These are phyloP conservation scores for Cosmopolites sordidus DNA, from an alignment of 2,888 invertebrate genomes.

Conservation along the genomic window DNA sequence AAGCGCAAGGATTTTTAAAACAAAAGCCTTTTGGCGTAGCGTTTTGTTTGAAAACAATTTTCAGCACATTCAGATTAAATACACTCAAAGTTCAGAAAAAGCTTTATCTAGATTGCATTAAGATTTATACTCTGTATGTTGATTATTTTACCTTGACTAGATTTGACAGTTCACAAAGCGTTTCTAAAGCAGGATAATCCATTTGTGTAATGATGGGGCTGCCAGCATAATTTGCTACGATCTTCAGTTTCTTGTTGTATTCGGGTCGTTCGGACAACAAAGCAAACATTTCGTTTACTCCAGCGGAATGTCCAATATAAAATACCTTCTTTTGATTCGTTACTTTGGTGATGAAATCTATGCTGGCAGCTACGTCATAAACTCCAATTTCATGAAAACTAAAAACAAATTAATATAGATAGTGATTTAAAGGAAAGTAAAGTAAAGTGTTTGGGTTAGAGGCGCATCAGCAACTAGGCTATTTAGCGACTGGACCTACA, in stretches of 20 bases:
- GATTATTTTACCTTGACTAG: constrained; percentile 2
- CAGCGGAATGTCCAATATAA: constrained; percentile 78
- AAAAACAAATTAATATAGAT: constrained; percentile 9
- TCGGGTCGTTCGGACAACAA: constrained; percentile 60
- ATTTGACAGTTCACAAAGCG: background rate
- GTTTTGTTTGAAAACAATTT: too few species aligned
- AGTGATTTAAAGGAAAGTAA: too few species aligned
- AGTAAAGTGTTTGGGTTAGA: too few species aligned
- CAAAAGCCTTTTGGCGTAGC: too few species aligned
- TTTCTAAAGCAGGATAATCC: constrained; percentile 13
- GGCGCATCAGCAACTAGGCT: too few species aligned
- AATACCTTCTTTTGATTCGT: constrained; percentile 60
- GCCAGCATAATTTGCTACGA: constrained; percentile 49
- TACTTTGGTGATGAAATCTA: constrained; percentile 61
- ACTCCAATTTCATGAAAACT: constrained; percentile 80
- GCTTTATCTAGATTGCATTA: too few species aligned
- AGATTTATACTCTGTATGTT: too few species aligned
- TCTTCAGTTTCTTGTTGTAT: constrained; percentile 60
- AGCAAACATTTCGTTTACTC: constrained; percentile 63
- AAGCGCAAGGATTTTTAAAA: too few species aligned
- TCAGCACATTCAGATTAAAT: too few species aligned
- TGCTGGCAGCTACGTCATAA: constrained; percentile 73
- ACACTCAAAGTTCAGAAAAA: too few species aligned
- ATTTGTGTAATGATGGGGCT: constrained; percentile 7
- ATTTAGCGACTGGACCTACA: too few species aligned